phyloP scores from a whole-genome alignment of 92 coral and sea anemone genomes.

The Hydrozoanthus gracilis region DNA sequence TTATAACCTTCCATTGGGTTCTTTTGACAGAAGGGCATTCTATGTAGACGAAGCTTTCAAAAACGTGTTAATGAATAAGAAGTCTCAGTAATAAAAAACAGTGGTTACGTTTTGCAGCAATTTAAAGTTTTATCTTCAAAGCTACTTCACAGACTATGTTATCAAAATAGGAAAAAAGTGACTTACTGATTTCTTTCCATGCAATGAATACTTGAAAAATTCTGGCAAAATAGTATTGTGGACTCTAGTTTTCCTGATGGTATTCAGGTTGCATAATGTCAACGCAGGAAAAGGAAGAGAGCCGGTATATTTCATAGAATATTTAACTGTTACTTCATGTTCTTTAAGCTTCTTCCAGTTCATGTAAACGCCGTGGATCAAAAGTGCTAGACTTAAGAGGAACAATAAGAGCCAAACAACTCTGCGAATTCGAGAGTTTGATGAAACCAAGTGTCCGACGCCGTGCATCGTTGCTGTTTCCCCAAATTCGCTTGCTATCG shows the following conservation, averaged over 20 bases:
- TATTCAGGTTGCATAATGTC: slow-evolving; percentile 29
- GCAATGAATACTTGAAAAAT: neutral
- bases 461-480: slow-evolving; percentile 29
- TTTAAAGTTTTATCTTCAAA: no score
- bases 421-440: slow-evolving; percentile 5
- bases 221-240: neutral
- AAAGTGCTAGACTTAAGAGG: neutral
- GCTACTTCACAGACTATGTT: neutral
- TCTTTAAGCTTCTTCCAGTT: neutral
- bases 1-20: no score
- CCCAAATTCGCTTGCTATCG: neutral
- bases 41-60: no score
- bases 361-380: neutral
- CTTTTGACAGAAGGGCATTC: no score
- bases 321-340: neutral
- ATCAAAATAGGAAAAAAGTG: neutral
- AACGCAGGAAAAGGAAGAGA: slow-evolving; percentile 35
- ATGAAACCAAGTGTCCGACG: neutral
- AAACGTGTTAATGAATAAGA: no score
- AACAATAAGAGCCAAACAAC: neutral
- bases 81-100: no score
- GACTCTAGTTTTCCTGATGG: slow-evolving; percentile 9
- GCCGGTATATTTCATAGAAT: neutral
- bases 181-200: slow-evolving; percentile 34
- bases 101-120: no score